Conservation (phyloP, 2,113 vertebrate species). For the Sinosuthora webbiana region DNA sequence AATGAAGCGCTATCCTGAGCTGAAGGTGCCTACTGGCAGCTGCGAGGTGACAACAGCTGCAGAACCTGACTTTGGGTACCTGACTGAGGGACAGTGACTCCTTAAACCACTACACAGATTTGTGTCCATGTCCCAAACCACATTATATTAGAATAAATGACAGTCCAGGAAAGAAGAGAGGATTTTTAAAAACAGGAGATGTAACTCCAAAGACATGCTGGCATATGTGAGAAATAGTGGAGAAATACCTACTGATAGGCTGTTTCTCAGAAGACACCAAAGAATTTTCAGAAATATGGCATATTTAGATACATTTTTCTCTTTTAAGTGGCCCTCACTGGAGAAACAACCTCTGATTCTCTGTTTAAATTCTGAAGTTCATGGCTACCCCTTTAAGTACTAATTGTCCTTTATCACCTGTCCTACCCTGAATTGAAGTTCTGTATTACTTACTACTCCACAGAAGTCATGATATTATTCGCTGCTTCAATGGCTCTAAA, state of each 20-base stretch:
- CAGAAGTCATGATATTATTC: background rate
- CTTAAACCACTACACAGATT: background rate
- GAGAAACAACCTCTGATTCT: background rate
- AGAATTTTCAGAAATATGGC: background rate
- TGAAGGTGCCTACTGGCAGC: background rate
- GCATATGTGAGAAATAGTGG: background rate
- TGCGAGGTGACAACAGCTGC: accelerated
- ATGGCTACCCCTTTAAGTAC: background rate
- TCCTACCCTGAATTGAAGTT: background rate
- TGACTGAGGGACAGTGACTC: accelerated
- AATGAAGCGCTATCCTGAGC: background rate
- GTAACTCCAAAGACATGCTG: background rate
- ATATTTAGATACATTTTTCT: background rate
- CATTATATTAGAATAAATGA: background rate
- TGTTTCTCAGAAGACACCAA: background rate
- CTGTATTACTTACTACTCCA: background rate
- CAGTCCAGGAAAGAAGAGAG: background rate
- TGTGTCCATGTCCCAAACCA: background rate
- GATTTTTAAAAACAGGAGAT: background rate
- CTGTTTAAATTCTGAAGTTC: background rate
- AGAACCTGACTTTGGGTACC: background rate
- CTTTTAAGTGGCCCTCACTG: background rate
- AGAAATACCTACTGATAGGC: background rate
- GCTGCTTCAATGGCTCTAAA: background rate
- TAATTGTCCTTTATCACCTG: background rate